Percentiles rank a stretch among this genome's conserved stretches.
These are phyloP conservation scores for Turritopsis dohrnii DNA, from an alignment of 30 jellyfish, hydroid and myxozoan genomes.

Conservation along the genomic window DNA sequence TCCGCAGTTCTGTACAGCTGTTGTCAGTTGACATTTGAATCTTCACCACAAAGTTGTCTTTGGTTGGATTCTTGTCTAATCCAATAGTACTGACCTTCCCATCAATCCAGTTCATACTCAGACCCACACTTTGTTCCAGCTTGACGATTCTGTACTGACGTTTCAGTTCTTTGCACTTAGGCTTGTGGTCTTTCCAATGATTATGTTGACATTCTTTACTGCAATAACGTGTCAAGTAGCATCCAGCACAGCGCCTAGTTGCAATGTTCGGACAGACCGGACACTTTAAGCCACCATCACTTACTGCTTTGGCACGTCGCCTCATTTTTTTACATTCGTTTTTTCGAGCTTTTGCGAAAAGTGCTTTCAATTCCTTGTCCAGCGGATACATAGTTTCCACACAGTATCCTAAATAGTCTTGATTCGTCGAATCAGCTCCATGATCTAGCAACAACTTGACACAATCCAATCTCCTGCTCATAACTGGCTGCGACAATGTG, in stretches of 20 bases:
- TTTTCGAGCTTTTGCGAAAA: not conserved
- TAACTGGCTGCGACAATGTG: not conserved
- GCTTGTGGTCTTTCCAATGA: not conserved
- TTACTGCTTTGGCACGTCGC: not conserved
- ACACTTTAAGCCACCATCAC: not conserved
- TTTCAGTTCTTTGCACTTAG: not conserved
- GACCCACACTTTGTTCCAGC: not conserved
- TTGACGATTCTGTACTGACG: not conserved
- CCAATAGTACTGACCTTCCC: not conserved
- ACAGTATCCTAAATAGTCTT: not conserved
- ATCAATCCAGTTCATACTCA: not conserved
- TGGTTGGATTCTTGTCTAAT: not conserved
- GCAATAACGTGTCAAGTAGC: slow-evolving; percentile 4
- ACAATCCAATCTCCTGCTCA: not conserved
- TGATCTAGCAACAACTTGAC: not conserved
- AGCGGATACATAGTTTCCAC: not conserved
- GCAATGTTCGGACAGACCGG: not conserved
- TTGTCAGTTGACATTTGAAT: not conserved
- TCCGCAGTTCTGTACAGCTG: not conserved
- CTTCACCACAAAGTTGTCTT: not conserved
- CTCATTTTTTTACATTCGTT: not conserved
- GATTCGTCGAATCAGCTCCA: slow-evolving; percentile 10
- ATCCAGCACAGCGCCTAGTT: not conserved
- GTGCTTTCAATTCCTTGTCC: slow-evolving; percentile 1
- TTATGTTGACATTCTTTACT: not conserved